Evolutionary conservation across 1,140 invertebrate genomes (phyloP), one percentile per base, ranked within the genome.

Genomic region (Hyles euphorbiae): DNA sequence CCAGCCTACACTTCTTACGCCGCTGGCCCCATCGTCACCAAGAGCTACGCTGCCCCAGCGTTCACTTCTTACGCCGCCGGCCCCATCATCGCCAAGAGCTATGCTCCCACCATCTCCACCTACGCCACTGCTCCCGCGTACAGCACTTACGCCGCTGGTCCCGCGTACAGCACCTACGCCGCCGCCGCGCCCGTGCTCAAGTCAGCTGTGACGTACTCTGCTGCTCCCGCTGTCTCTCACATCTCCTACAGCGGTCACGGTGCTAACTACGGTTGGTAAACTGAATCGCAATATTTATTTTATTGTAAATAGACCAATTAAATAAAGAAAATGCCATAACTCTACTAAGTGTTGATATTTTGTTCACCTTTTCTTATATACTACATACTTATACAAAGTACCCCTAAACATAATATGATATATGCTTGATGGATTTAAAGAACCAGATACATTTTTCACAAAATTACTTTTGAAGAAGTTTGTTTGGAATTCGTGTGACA

Each of bases 181-280:
- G 69, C 55, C 34, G 51, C 60, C 32, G 36, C 36, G 36, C 56
- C 63, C 56, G 48, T 56, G 3, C 50, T 61, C n/a, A 58, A 63
- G 22, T 55, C 61, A 7, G 60, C 62, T 33, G 47, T 59, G 6
- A 45, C 63, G 3, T 65, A 66, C 56, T 63, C 68, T 7, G 68
- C 68, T 7, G 64, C 77, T 5, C 77, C 77, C 34, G 69, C 70
- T n/a, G 78, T 74, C 7, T 81, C 74, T 7, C 74, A 79, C 60
- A 72, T 78, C 2, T 60, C 75, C 6, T 78, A 76, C 67, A 54
- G 67, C 36, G 73, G 36, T 40, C 36, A 40, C 36, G 36, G 36
- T 40, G 36, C 36, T 8, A 8, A 5, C 36, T 40, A 40, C 8
- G 36, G 36, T 40, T 40, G 36, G 36, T 40, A 40, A 40, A 40